Evolutionary conservation across 2,888 invertebrate species (phyloP).

Genomic region (Archaeoteleia sp.): DNA sequence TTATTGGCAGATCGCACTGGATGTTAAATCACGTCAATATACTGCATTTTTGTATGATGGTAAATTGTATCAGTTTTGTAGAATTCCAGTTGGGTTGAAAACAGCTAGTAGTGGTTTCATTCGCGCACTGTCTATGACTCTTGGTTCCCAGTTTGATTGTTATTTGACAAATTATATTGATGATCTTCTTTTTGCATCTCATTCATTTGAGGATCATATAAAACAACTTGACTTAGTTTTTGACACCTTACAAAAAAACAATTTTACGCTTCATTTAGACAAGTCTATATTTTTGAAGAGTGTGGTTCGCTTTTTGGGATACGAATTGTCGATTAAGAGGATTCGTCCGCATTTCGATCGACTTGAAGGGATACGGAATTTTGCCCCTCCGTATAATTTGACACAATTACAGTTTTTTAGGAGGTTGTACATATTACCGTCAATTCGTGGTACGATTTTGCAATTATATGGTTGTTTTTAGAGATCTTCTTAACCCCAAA

Average conservation of each 20-base stretch:
- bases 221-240: constrained; percentile 48
- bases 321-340: not conserved
- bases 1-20: constrained; percentile 49
- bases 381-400: constrained; percentile 51
- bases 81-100: constrained; percentile 61
- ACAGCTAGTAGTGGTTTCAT: constrained; percentile 59
- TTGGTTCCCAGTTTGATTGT: constrained; percentile 57
- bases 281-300: constrained; percentile 53
- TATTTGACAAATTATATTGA: constrained; percentile 60
- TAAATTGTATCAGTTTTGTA: constrained; percentile 50
- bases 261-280: constrained; percentile 55
- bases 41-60: constrained; percentile 45
- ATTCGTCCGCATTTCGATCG: constrained; percentile 29
- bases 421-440: constrained; percentile 32
- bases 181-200: constrained; percentile 59
- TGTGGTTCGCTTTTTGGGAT: constrained; percentile 20
- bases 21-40: constrained; percentile 31
- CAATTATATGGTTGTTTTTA: constrained; percentile 8
- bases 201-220: constrained; percentile 51
- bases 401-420: constrained; percentile 55
- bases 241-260: constrained; percentile 10
- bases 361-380: constrained; percentile 51
- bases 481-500: constrained; percentile 21
- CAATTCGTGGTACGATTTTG: constrained; percentile 13
- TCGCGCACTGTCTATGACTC: constrained; percentile 49